Base-by-base conservation (phyloP, 2,888 invertebrate species). In the Iphiclides podalirius region DNA sequence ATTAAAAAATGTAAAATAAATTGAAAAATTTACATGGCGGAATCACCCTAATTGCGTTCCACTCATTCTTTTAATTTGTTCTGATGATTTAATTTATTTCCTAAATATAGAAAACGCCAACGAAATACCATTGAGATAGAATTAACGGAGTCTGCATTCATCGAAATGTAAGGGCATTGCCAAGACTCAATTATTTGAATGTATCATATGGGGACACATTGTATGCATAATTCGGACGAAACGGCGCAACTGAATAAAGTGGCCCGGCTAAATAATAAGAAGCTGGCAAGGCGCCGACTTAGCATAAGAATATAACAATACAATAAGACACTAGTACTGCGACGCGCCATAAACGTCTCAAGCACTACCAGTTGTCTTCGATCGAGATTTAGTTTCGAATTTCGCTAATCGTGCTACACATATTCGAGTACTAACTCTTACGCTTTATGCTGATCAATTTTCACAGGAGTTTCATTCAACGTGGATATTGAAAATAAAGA, bases 231-330 rank as follows among this genome's bases (percentile, higher is more conserved):
- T 65, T 67, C 58, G 37, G 42, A 54, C 50, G 56, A 63, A 61
- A 64, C 52, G 59, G 58, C 60, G 55, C 58, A 57, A 59, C 56
- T 57, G 63, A 61, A 67, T 65, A 68, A 64, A 70, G 62, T 69
- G 64, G 59, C 67, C 59, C 57, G 55, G 58, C 63, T 72, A 74
- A 79, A 79, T 75, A 79, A 79, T 75, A 73, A 70, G 70, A 62
- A 50, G 63, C 67, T 80, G 77, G 79, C 75, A 57, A 58, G 46
- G 47, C 47, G 58, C 59, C 62, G 59, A 54, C 53, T 54, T 67
- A 60, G 57, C 55, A 62, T 66, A 64, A 67, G 72, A 63, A 70
- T 67, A 59, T 67, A 67, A 63, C 66, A 66, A 75, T 67, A 67
- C 69, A 51, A 63, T 66, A 66, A 75, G 67, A 67, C 70, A 52